Percentiles rank a stretch among this genome's conserved stretches.
Evolutionary conservation across 2,888 invertebrate genomes (phyloP).

Genomic region (Herminia tarsipennalis): DNA sequence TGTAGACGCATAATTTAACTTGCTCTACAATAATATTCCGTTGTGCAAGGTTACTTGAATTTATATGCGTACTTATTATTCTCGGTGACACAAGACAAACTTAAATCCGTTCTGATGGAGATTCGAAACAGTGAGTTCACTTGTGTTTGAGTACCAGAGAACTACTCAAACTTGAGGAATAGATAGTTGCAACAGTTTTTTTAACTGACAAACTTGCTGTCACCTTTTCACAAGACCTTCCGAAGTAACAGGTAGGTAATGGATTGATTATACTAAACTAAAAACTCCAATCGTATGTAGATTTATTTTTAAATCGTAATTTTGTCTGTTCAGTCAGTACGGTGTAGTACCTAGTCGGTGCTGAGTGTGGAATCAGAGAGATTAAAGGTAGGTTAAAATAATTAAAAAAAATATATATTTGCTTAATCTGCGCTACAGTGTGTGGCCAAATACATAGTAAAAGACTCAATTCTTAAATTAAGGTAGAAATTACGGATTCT

Average conservation of each 20-base stretch:
- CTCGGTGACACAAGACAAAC: constrained; percentile 19
- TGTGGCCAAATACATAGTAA: no score
- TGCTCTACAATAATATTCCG: constrained; percentile 10
- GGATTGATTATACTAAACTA: not conserved
- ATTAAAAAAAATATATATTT: no score
- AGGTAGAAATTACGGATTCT: no score
- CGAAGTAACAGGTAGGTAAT: not conserved
- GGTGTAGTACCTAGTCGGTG: not conserved
- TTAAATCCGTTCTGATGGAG: no score
- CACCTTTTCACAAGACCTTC: not conserved
- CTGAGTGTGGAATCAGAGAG: no score
- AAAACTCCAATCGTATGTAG: not conserved
- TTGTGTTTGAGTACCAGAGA: no score
- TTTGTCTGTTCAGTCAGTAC: not conserved
- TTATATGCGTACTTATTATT: constrained; percentile 18
- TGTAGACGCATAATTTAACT: constrained; percentile 13
- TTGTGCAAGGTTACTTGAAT: constrained; percentile 15
- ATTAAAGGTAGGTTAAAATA: no score
- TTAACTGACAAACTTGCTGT: not conserved
- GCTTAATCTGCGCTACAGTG: no score
- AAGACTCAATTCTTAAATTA: no score
- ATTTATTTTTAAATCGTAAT: not conserved
- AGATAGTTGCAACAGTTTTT: no score
- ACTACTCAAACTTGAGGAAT: no score
- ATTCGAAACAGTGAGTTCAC: no score